A percentile compares a stretch with the other conserved stretches of the same genome.
These are phyloP conservation scores for Hypanus sabinus DNA, from an alignment of 2,113 vertebrate species.

Conservation along the genomic window DNA sequence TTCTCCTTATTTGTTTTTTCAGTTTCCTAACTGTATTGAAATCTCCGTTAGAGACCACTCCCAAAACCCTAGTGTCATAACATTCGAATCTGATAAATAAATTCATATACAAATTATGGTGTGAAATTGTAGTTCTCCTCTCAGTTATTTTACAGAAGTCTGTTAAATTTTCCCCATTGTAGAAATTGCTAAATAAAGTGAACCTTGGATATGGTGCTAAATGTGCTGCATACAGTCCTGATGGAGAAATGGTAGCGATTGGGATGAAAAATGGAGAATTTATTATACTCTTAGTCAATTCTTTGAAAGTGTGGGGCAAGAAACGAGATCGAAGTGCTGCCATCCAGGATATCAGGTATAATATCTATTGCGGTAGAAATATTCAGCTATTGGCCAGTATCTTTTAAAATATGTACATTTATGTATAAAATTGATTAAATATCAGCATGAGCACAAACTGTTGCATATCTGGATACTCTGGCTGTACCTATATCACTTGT, in stretches of 20 bases:
- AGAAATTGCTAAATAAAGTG: constrained; percentile 95
- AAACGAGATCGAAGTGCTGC: constrained; percentile 85
- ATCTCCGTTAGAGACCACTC: neutral
- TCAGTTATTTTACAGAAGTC: neutral
- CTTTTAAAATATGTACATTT: neutral
- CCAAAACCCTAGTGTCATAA: neutral
- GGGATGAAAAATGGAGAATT: constrained; percentile 96
- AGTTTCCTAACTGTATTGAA: neutral
- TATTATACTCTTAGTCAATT: constrained; percentile 79
- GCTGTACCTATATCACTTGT: no score
- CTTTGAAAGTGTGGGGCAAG: constrained; percentile 90
- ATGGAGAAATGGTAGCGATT: constrained; percentile 89
- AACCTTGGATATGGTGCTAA: constrained; percentile 78
- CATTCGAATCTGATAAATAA: neutral
- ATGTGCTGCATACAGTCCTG: constrained; percentile 79
- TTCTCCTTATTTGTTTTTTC: neutral
- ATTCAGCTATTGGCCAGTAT: neutral
- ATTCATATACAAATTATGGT: neutral
- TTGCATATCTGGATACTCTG: no score
- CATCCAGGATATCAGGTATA: constrained; percentile 87
- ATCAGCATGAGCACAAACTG: no score
- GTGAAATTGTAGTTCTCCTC: neutral
- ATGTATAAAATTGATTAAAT: no score
- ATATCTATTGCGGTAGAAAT: neutral
- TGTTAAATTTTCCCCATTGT: constrained; percentile 29